Conservation (phyloP, 1,140 invertebrate genomes). For the Drosophila parabipectinata region DNA sequence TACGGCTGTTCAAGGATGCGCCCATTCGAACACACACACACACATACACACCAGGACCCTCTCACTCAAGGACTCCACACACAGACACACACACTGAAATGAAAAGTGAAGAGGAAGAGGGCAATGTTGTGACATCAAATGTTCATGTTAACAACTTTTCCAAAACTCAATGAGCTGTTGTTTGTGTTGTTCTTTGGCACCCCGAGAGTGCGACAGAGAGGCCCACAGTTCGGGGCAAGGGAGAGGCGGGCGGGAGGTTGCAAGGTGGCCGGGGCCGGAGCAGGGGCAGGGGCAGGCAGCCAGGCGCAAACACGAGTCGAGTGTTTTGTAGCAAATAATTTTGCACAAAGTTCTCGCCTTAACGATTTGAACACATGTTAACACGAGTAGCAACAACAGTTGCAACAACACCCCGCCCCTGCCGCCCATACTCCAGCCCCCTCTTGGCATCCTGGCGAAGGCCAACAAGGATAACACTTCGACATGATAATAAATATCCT, state of each 20-base stretch:
- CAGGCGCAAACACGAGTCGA: conserved; percentile 75
- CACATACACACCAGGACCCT: conserved; percentile 9
- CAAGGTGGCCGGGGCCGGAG: neutral
- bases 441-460: conserved; percentile 10
- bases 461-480: conserved; percentile 73
- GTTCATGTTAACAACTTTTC: conserved; percentile 82
- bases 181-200: conserved; percentile 69
- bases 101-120: neutral
- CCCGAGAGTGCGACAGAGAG: conserved; percentile 16
- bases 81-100: conserved; percentile 2
- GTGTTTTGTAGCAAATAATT: conserved; percentile 81
- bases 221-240: neutral
- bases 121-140: conserved; percentile 80
- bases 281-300: conserved; percentile 26
- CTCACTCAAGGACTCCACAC: neutral
- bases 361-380: conserved; percentile 82
- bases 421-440: neutral
- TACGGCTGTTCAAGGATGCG: conserved; percentile 46
- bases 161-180: conserved; percentile 82
- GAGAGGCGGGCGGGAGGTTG: neutral
- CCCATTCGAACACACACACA: conserved; percentile 21
- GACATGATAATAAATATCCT: conserved; percentile 78
- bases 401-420: conserved; percentile 43
- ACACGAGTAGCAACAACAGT: conserved; percentile 76
- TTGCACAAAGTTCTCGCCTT: conserved; percentile 81